phyloP scores from a whole-genome alignment of 2,888 invertebrate genomes.

The Diarsia dahlii region DNA sequence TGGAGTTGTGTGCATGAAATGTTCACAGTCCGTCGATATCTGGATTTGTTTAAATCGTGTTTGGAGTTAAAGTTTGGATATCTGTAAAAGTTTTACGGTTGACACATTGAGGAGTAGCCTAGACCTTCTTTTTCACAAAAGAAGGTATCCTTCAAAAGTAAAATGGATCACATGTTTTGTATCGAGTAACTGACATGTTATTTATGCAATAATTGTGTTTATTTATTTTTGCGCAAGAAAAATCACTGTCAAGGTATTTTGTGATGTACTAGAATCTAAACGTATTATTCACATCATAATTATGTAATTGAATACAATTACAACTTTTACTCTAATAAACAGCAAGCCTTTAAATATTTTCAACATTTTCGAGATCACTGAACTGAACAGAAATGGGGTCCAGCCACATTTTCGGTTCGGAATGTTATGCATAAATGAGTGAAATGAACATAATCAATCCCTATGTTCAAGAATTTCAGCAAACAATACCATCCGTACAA shows the following conservation, averaged over 20 bases:
- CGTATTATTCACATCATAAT: neutral
- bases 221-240: neutral
- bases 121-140: too few species aligned
- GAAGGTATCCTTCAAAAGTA: too few species aligned
- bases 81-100: neutral
- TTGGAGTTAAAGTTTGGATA: neutral
- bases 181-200: neutral
- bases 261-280: neutral
- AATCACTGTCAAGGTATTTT: neutral
- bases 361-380: neutral
- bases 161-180: neutral
- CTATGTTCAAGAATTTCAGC: neutral
- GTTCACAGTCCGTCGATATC: conserved; percentile 34
- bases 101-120: neutral
- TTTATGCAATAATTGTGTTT: neutral
- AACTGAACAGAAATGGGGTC: neutral
- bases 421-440: neutral
- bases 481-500: neutral
- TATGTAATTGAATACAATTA: neutral
- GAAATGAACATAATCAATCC: neutral
- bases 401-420: neutral
- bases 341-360: neutral
- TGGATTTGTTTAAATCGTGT: conserved; percentile 32
- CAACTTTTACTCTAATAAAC: neutral
- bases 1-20: conserved; percentile 39